A percentile compares a stretch with the other conserved stretches of the same genome.
These are phyloP conservation scores for Drosophila mayaguana DNA, from an alignment of 2,888 invertebrate species.

Conservation along the genomic window DNA sequence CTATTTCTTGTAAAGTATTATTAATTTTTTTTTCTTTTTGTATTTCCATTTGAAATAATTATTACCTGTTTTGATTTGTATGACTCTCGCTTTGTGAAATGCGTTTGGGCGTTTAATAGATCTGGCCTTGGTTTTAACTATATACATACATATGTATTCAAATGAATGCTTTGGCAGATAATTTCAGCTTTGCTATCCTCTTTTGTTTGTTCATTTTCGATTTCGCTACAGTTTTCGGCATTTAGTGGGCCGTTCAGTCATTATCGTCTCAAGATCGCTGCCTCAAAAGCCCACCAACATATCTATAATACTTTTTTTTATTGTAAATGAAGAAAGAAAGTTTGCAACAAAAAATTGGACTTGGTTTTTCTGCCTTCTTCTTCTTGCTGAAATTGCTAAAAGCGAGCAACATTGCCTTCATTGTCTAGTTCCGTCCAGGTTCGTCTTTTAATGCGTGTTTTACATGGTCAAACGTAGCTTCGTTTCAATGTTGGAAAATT, in stretches of 20 bases:
- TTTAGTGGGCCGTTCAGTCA: slow-evolving; percentile 23
- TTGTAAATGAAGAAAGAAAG: slow-evolving; percentile 70
- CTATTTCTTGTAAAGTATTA: background rate
- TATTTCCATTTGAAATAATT: background rate
- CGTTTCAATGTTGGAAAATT: slow-evolving; percentile 39
- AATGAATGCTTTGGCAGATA: slow-evolving; percentile 14
- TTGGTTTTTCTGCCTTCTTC: slow-evolving; percentile 17
- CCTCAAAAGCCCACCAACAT: slow-evolving; percentile 28
- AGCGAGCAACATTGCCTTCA: slow-evolving; percentile 48
- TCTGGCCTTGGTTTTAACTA: slow-evolving; percentile 56
- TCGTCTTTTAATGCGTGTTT: slow-evolving; percentile 42
- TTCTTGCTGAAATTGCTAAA: slow-evolving; percentile 35
- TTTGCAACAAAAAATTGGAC: slow-evolving; percentile 50
- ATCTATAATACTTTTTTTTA: slow-evolving; percentile 24
- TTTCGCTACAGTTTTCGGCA: slow-evolving; percentile 38
- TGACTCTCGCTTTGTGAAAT: slow-evolving; percentile 22
- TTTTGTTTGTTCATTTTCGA: background rate
- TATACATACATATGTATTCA: slow-evolving; percentile 37
- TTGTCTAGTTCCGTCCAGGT: slow-evolving; percentile 39
- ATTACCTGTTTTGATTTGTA: slow-evolving; percentile 15
- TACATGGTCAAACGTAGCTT: slow-evolving; percentile 41
- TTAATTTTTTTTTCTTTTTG: slow-evolving; percentile 8
- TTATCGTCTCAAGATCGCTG: slow-evolving; percentile 27
- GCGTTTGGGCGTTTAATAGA: slow-evolving; percentile 47
- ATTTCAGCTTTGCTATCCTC: background rate